Evolutionary conservation across 2,888 invertebrate genomes (phyloP), one percentile per base, ranked within the genome.

Genomic region (Tenthredo mesomela): DNA sequence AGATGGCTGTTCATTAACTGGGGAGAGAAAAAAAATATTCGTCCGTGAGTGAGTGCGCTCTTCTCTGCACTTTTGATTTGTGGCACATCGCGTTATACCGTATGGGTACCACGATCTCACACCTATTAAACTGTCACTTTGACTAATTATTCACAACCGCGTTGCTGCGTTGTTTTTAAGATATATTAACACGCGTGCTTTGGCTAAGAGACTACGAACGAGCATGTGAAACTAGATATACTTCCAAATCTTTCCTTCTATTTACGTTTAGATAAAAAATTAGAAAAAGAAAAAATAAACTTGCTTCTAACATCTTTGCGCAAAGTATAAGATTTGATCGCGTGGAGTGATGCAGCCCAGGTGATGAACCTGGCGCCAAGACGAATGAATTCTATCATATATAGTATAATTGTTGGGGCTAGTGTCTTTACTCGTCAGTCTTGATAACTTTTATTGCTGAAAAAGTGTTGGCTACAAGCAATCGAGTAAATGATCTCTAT

Each of bases 121-220:
- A 82, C 82, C 82, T 82, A 82, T 82, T 82, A 82, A 82, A 82
- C 82, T 82, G 82, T 82, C 82, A 82, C 67, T 82, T 82, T 82
- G 82, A 82, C 50, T 82, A 82, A 82, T 82, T 82, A 82, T 82
- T 82, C 70, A 70, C 70, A 67, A 82, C 54, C 50, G 67, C 67
- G 82, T 67, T 50, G 67, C 54, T 18, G 70, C 54, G 67, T 82
- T 82, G 47, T 65, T 82, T 80, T 80, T 40, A 40, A 80, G 80
- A 80, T 70, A 70, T 82, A 82, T 82, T 65, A 82, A 70, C 70
- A 70, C 82, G 82, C 82, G 61, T 4, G 67, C 43, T 50, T 80
- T 80, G 18, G 80, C 80, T 61, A 61, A 80, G 61, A 61, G 61
- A 7, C 77, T 77, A n/a, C n/a, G 5, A 80, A 67, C 50, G 33